A percentile compares a stretch with the other conserved stretches of the same genome.
Conservation (phyloP, 2,888 invertebrate genomes). For the Orchesellides sinensis region DNA sequence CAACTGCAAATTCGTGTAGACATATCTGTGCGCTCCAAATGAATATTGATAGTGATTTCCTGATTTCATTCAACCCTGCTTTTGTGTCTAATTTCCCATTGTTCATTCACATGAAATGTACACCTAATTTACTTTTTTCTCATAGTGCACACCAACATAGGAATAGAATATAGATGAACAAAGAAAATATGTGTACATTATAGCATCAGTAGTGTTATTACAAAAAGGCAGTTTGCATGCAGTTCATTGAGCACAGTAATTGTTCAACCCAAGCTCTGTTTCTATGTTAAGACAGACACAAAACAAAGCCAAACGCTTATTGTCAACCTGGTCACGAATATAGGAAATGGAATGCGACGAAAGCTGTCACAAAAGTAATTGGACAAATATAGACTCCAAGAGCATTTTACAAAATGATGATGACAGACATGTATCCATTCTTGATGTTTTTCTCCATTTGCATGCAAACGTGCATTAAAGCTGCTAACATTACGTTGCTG, state of each 20-base stretch:
- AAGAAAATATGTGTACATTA: background rate
- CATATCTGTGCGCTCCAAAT: background rate
- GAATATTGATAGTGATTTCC: background rate
- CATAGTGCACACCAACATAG: background rate
- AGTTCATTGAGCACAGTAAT: conserved; percentile 17
- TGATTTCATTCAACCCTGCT: background rate
- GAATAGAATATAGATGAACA: background rate
- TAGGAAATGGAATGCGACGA: conserved; percentile 23
- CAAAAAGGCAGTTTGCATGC: conserved; percentile 4
- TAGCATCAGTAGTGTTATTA: background rate
- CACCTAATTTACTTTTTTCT: background rate
- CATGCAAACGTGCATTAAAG: background rate
- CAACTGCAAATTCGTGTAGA: no score
- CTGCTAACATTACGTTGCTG: background rate
- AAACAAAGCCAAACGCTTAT: background rate
- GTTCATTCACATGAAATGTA: background rate
- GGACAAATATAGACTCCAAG: background rate
- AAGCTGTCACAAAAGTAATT: conserved; percentile 11
- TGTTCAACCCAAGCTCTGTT: background rate
- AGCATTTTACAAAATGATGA: background rate
- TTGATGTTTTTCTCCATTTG: background rate
- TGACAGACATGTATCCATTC: background rate
- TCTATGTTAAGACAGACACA: background rate
- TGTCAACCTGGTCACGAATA: conserved; percentile 21
- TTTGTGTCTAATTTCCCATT: background rate